Evolutionary conservation across 2,888 invertebrate genomes (phyloP).

Genomic region (Dryococelus australis): DNA sequence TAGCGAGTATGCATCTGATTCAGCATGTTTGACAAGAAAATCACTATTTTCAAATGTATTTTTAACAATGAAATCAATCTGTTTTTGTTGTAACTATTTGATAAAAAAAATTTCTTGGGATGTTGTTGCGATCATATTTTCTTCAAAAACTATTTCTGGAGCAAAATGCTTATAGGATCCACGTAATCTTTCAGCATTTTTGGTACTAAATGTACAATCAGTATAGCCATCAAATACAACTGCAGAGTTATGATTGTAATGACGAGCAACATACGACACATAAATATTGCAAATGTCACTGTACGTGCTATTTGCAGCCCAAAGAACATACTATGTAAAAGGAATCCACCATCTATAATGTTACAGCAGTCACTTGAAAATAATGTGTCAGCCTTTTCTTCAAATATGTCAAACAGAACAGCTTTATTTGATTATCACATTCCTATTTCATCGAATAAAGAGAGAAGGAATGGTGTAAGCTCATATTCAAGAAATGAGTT

Average conservation of each 20-base stretch:
- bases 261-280: background rate
- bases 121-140: background rate
- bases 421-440: conserved; percentile 20
- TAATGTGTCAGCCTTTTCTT: background rate
- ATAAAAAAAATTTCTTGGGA: background rate
- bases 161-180: background rate
- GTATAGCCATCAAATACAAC: no score
- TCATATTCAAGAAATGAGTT: conserved; percentile 19
- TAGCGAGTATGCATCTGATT: background rate
- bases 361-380: background rate
- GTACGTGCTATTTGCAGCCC: background rate
- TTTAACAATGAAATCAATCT: background rate
- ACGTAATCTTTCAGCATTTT: background rate
- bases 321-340: background rate
- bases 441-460: conserved; percentile 16
- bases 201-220: background rate
- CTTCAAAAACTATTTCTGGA: background rate
- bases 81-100: background rate
- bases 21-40: no score
- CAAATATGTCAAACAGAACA: background rate
- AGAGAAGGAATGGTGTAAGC: background rate
- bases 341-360: background rate
- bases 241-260: background rate
- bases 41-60: background rate
- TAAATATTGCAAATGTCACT: background rate